Conservation (phyloP, 2,113 vertebrate species). For the Rhinopomastus cyanomelas region DNA sequence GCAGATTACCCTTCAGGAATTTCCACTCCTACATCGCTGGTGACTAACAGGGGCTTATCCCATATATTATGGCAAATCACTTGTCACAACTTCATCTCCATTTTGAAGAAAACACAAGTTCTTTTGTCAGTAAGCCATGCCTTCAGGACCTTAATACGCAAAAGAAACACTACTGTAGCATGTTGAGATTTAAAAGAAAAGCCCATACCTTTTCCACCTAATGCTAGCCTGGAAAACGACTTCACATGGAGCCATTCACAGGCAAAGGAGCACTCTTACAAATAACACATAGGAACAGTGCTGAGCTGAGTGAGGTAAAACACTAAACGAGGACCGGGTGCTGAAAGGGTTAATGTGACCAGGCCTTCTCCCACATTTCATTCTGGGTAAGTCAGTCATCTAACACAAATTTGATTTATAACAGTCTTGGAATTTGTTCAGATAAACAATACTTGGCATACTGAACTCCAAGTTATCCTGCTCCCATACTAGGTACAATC, state of each 20-base stretch:
- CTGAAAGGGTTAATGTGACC: background rate
- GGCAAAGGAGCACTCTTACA: background rate
- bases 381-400: constrained; percentile 1
- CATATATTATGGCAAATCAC: background rate
- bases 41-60: constrained; percentile 18
- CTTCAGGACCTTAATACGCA: background rate
- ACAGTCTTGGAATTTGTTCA: constrained; percentile 25
- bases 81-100: background rate
- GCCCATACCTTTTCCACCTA: background rate
- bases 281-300: fast-evolving
- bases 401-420: background rate
- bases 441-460: background rate
- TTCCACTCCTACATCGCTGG: background rate
- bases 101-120: background rate
- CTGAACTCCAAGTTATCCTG: background rate
- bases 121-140: constrained; percentile 17
- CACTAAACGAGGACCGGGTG: background rate
- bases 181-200: background rate
- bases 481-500: background rate
- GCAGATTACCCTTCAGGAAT: constrained; percentile 8
- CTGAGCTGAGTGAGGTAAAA: fast-evolving
- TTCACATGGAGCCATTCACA: background rate
- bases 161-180: background rate
- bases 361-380: background rate
- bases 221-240: background rate